Conservation (phyloP, 2,797 vertebrate species). For the Mus spretus region DNA sequence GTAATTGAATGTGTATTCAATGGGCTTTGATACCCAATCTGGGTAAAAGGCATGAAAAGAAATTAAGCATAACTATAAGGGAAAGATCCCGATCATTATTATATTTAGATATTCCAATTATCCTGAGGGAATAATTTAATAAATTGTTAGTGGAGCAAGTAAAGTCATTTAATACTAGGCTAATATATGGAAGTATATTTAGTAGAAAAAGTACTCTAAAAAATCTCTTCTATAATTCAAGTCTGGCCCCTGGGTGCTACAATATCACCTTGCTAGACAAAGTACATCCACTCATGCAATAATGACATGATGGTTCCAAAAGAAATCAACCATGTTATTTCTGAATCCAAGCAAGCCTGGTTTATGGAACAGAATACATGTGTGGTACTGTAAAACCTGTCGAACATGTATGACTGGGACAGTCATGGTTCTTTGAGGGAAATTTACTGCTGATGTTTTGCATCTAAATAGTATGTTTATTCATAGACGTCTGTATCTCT, state of each 20-base stretch:
- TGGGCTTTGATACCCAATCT: no score
- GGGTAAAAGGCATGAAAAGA: not conserved
- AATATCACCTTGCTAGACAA: not conserved
- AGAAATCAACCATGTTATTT: not conserved
- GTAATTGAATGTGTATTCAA: not conserved
- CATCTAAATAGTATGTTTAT: not conserved
- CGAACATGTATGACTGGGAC: not conserved
- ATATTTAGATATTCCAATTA: not conserved
- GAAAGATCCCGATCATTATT: no score
- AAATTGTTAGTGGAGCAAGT: not conserved
- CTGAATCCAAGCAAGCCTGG: no score
- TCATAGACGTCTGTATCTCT: no score
- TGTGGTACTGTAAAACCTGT: not conserved
- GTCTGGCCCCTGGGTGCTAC: not conserved
- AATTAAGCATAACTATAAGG: not conserved
- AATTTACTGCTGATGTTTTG: not conserved
- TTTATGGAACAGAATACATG: no score
- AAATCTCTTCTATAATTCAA: not conserved
- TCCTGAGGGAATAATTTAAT: not conserved
- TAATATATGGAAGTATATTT: not conserved
- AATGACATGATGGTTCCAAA: not conserved
- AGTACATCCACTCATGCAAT: no score
- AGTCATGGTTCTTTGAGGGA: not conserved
- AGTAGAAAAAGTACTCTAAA: not conserved
- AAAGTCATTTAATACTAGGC: not conserved